Conservation (phyloP, 2,113 vertebrate species). For the Lonchura striata region DNA sequence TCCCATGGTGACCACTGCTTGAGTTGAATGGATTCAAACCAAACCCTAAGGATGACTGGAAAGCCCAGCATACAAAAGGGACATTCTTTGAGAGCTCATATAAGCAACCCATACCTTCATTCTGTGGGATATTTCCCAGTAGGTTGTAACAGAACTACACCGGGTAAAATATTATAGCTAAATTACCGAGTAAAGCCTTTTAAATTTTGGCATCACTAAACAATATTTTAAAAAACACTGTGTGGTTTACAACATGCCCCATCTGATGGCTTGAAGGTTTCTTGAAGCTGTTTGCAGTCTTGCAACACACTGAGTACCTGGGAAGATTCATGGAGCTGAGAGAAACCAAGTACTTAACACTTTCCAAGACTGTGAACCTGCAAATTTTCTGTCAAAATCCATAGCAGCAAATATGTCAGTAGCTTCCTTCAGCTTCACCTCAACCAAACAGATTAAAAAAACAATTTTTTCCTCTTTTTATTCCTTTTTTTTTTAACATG, state of each 20-base stretch:
- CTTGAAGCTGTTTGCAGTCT: conserved; percentile 19
- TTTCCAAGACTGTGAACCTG: neutral
- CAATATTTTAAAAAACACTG: neutral
- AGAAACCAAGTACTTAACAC: neutral
- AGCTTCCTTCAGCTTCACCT: neutral
- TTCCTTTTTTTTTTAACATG: neutral
- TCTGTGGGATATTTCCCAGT: neutral
- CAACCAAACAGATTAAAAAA: neutral
- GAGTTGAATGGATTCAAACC: neutral
- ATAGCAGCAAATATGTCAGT: neutral
- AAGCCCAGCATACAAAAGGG: neutral
- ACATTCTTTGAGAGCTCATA: fast-evolving
- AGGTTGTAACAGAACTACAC: neutral
- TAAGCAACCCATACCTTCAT: neutral
- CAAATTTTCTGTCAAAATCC: conserved; percentile 27
- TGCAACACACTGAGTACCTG: neutral
- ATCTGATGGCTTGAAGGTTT: neutral
- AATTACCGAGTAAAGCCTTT: neutral
- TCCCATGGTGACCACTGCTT: neutral
- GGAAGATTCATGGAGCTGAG: neutral
- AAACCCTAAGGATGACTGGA: neutral
- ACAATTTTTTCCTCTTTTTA: neutral
- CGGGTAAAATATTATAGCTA: neutral
- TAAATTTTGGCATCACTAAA: neutral
- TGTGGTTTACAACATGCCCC: neutral